These are phyloP conservation scores for Apis dorsata DNA, from an alignment of 1,140 invertebrate species.

Conservation along the genomic window DNA sequence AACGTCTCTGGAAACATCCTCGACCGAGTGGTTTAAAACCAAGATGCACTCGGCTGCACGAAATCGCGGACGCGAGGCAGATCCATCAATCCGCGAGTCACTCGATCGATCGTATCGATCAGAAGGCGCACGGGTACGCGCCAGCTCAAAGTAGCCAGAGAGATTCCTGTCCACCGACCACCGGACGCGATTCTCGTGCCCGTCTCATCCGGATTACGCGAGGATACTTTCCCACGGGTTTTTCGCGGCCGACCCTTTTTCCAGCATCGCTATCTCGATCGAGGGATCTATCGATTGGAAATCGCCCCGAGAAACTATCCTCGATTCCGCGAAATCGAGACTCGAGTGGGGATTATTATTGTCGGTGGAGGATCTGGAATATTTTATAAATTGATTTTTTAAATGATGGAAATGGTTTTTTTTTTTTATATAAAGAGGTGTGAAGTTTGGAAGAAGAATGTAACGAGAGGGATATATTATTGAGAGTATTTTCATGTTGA, in stretches of 20 bases:
- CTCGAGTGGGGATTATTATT: too few species aligned
- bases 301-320: not conserved
- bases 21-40: too few species aligned
- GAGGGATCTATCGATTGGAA: conserved; percentile 1
- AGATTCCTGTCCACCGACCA: conserved; percentile 63
- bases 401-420: too few species aligned
- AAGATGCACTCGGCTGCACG: conserved; percentile 43
- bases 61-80: conserved; percentile 65
- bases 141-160: conserved; percentile 55
- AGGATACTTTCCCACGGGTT: conserved; percentile 66
- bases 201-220: conserved; percentile 59
- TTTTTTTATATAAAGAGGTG: too few species aligned
- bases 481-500: too few species aligned
- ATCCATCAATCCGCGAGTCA: conserved; percentile 67
- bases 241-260: conserved; percentile 38
- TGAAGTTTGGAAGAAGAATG: too few species aligned
- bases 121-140: conserved; percentile 47
- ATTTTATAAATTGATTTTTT: too few species aligned
- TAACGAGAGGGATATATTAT: too few species aligned
- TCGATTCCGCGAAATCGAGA: not conserved
- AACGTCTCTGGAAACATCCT: too few species aligned
- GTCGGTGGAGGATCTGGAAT: too few species aligned
- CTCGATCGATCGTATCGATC: conserved; percentile 22
- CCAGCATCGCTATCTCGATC: conserved; percentile 6
- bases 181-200: conserved; percentile 57